Evolutionary conservation across 2,113 vertebrate genomes (phyloP), one percentile per base, ranked within the genome.

Genomic region (Hucho hucho): DNA sequence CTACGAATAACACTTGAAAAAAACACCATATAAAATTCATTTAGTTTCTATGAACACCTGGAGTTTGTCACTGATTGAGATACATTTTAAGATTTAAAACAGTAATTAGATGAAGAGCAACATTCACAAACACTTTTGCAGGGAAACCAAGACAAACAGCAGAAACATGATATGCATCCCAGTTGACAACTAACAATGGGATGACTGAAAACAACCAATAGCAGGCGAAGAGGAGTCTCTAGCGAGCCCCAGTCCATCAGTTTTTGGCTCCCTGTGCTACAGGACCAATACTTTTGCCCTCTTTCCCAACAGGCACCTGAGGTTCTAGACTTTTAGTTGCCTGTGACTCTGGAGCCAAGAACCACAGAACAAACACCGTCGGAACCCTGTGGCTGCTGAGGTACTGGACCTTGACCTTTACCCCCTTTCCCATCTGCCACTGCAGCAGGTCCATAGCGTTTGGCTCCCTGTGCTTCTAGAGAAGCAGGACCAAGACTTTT

Each of bases 311-410:
- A 1, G 64, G 75, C 3, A 7, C 32, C 68, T 46, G 80, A 11
- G 73, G 47, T 0, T 12, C 37, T 37, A 37, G 69, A 61, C 69
- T 43, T 5, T 66, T 71, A 59, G 11, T 32, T 46, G 47, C 76
- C 53, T 78, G 69, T 18, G 37, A 24, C 66, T 69, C 70, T 69
- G 20, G 47, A 14, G 69, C 79, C 46, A 79, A 16, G 47, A 14
- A 70, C 79, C 46, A 79, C 49, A 66, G 63, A 47, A 53, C 69
- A 53, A 32, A 82, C 84, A 69, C 86, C 86, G 53, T 2, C n/a
- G 47, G 0, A 0, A 16, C 13, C 65, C 56, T 56, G 75, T 18
- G 74, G 77, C 47, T 69, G 79, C 22, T 59, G 72, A 49, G 69
- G 12, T 0, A 1, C 24, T 43, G 76, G 79, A 69, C 79, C 70